Evolutionary conservation across 2,888 invertebrate species (phyloP).

Genomic region (Lydus trimaculatus): DNA sequence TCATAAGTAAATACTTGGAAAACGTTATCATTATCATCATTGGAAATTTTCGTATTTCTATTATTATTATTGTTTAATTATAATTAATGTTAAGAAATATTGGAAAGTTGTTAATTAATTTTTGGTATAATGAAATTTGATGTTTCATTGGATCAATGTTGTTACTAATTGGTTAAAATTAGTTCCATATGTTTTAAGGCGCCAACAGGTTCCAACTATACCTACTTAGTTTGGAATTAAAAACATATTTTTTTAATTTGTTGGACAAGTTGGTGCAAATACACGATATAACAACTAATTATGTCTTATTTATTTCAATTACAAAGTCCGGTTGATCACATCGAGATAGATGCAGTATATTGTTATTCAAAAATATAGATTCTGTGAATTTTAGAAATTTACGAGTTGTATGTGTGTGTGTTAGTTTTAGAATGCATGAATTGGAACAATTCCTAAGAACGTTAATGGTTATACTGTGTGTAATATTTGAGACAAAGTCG

Average conservation of each 20-base stretch:
- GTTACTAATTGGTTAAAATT: conserved; percentile 42
- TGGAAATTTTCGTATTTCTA: conserved; percentile 52
- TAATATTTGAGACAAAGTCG: conserved; percentile 6
- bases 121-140: conserved; percentile 41
- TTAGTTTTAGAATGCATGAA: neutral
- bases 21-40: conserved; percentile 21
- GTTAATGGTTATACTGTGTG: conserved; percentile 13
- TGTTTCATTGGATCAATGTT: conserved; percentile 38
- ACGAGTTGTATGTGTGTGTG: neutral
- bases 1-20: conserved; percentile 52
- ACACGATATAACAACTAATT: too few relatives aligned
- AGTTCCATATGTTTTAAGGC: conserved; percentile 41
- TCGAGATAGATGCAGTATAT: neutral
- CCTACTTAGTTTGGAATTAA: neutral
- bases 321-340: neutral
- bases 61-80: conserved; percentile 62
- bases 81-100: conserved; percentile 53
- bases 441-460: conserved; percentile 5
- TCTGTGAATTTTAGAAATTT: neutral
- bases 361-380: neutral
- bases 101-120: conserved; percentile 57
- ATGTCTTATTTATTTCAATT: too few relatives aligned
- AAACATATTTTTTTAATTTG: neutral
- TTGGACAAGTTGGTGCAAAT: too few relatives aligned
- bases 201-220: conserved; percentile 16